Evolutionary conservation across 1,140 invertebrate species (phyloP).

Genomic region (Saccostrea echinata): DNA sequence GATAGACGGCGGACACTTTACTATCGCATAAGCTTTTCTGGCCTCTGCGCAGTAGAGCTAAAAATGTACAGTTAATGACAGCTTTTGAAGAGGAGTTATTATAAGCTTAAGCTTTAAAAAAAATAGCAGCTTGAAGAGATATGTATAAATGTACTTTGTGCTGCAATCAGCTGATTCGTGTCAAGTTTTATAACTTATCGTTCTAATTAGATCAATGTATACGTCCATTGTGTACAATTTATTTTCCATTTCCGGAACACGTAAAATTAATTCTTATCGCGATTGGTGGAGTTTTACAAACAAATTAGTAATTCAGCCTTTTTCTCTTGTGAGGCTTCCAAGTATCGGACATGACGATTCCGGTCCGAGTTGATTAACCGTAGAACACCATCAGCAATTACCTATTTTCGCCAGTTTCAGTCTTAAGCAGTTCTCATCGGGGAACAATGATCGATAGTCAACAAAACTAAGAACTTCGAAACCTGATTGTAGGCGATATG

Average conservation of each 20-base stretch:
- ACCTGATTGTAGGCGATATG: background rate
- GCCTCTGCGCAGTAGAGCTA: too few species aligned
- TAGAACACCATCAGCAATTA: background rate
- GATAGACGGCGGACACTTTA: too few species aligned
- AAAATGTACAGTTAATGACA: too few species aligned
- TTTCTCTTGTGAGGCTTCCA: background rate
- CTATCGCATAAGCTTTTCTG: too few species aligned
- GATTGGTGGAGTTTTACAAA: background rate
- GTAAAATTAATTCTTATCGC: slow-evolving; percentile 27
- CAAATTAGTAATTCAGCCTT: background rate
- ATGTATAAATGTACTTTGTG: too few species aligned
- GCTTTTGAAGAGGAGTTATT: too few species aligned
- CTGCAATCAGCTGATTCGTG: too few species aligned
- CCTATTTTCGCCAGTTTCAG: background rate
- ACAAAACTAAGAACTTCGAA: background rate
- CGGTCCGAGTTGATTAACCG: slow-evolving; percentile 35
- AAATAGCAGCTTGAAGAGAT: too few species aligned
- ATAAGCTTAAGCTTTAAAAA: too few species aligned
- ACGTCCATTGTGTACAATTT: background rate
- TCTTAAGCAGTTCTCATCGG: background rate
- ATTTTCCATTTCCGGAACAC: slow-evolving; percentile 26
- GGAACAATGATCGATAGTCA: background rate
- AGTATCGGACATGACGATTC: slow-evolving; percentile 3
- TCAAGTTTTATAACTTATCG: background rate
- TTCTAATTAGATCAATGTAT: background rate